phyloP scores from a whole-genome alignment of 64 coral and sea anemone genomes.

The Montipora sp. region DNA sequence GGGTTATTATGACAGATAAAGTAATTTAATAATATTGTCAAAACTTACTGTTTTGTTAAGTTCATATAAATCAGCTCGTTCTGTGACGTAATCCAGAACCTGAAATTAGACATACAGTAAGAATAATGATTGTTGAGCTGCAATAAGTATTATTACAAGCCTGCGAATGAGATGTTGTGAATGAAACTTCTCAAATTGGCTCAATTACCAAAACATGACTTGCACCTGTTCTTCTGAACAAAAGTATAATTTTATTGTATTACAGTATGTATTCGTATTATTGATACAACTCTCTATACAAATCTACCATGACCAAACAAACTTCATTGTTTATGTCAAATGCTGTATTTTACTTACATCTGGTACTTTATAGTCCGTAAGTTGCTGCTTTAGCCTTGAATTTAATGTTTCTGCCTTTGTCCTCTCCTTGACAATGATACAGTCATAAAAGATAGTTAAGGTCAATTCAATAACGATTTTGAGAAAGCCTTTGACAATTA shows the following conservation, averaged over 20 bases:
- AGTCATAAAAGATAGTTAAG: no score
- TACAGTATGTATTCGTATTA: no score
- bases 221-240: no score
- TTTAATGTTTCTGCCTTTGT: conserved; percentile 85
- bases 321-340: neutral
- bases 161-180: no score
- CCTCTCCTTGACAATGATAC: conserved; percentile 63
- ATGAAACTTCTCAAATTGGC: no score
- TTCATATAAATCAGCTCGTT: conserved; percentile 96
- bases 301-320: neutral
- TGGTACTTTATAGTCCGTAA: conserved; percentile 96
- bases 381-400: conserved; percentile 88
- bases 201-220: no score
- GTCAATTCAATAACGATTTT: neutral
- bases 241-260: no score
- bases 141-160: no score
- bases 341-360: conserved; percentile 70
- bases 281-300: neutral
- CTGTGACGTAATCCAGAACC: conserved; percentile 98
- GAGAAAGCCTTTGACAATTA: neutral
- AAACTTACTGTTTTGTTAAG: conserved; percentile 91
- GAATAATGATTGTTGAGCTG: no score
- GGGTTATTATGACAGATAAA: no score
- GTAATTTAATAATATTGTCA: neutral
- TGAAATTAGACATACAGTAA: neutral